Evolutionary conservation across 2,797 vertebrate genomes (phyloP), one percentile per base, ranked within the genome.

Genomic region (Psittacula echo): DNA sequence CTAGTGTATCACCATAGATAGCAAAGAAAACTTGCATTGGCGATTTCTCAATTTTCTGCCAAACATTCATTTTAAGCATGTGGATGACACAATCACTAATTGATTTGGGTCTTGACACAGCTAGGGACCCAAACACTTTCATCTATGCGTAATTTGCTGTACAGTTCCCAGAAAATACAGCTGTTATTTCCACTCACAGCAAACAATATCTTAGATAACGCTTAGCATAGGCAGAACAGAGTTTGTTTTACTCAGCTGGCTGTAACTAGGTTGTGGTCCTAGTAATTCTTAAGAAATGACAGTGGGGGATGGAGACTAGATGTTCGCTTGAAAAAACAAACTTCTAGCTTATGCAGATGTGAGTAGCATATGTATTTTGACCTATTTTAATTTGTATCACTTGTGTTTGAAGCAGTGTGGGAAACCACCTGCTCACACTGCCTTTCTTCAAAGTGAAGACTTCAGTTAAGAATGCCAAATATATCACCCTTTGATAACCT

Each of bases 161-260:
- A 74, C 9, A 75, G 2, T 83, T 91, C 75, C 45, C 56, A 85
- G 58, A 85, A 80, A 85, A 83, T 39, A 61, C 13, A 76, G n/a
- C 37, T 79, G 44, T 87, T 88, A 73, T 60, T 83, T 89, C 67
- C 41, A 91, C 60, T 21, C 3, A 30, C n/a, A 51, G n/a, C 26
- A 26, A 87, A 74, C 2, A 3, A 5, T 92, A 95, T 95, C 94
- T 95, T 94, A 92, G 91, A n/a, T 91, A 91, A 95, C 81, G 82
- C 76, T 87, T 89, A 72, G 58, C 88, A 93, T 50, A 81, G n/a
- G 67, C 44, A 76, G 74, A 89, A 78, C 70, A 77, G n/a, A 45
- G 66, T 88, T 87, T 88, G 32, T 80, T 94, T 95, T 92, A 73
- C 80, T 82, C 23, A 74, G 66, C n/a, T 27, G 21, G 18, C 39